phyloP scores from a whole-genome alignment of 2,888 invertebrate genomes.

The Parasteatoda lunata region DNA sequence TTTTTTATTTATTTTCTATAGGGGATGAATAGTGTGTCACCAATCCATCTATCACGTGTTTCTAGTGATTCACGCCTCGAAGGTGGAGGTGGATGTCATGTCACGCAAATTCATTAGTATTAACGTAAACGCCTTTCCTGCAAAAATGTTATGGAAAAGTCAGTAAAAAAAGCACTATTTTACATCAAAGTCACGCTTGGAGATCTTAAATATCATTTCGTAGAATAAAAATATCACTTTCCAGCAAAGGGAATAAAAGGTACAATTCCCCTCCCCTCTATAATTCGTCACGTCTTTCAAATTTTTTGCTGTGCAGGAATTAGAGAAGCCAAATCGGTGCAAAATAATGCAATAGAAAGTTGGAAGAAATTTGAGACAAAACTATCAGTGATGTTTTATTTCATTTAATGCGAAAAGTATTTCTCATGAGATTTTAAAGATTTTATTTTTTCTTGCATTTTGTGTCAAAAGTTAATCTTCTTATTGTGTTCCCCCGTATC shows the following conservation, averaged over 20 bases:
- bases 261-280: neutral
- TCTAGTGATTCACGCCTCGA: constrained; percentile 59
- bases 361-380: no score
- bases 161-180: constrained; percentile 21
- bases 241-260: neutral
- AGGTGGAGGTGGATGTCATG: constrained; percentile 60
- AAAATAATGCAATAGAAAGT: no score
- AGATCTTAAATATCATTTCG: constrained; percentile 28
- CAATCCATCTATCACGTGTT: constrained; percentile 59
- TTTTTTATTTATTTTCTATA: constrained; percentile 35
- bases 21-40: constrained; percentile 47
- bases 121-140: constrained; percentile 59
- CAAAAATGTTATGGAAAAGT: constrained; percentile 22
- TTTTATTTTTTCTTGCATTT: no score
- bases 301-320: neutral
- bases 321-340: neutral
- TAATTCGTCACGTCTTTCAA: neutral
- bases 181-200: constrained; percentile 34
- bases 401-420: no score
- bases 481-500: no score
- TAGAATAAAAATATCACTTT: constrained; percentile 17
- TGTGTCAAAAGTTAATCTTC: no score
- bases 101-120: constrained; percentile 57
- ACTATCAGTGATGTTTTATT: no score
- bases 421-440: no score